Evolutionary conservation across 2,888 invertebrate genomes (phyloP), one percentile per base, ranked within the genome.

Genomic region (Gastrophysa polygoni): DNA sequence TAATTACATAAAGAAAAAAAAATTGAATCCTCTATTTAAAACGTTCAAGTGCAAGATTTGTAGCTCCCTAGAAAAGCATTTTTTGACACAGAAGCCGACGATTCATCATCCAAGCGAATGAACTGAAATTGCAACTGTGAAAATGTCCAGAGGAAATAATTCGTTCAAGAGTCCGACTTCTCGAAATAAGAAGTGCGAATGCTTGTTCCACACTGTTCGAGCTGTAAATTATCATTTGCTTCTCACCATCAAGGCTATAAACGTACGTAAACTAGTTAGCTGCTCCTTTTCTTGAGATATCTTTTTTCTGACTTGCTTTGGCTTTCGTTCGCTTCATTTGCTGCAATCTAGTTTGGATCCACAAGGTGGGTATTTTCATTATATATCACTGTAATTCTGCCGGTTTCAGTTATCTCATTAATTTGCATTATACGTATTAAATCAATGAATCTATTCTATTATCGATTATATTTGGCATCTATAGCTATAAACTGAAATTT

Each of bases 211-310:
- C 51, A 60, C 17, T 52, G 56, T 21, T 29, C 49, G 44, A 47
- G 32, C 17, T 60, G 51, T 64, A 64, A 60, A 64, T 64, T 61
- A 54, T 54, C 64, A 64, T 64, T 64, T 20, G 7, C 11, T 48
- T 38, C 29, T 18, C 21, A 18, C 38, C 38, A 38, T 38, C n/a
- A n/a, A n/a, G n/a, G n/a, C n/a, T n/a, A n/a, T n/a, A n/a, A 38
- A 4, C 3, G 38, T 14, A 38, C 38, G 6, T 2, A 10, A 32
- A 32, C 32, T 32, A 32, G 11, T 32, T 8, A 38, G 38, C 3
- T 38, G n/a, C 14, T 10, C 38, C 14, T 38, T 38, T 38, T 38
- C 1, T 14, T 38, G 14, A 14, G 11, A 38, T 4, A 38, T 38
- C 38, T 3, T 4, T 14, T 38, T 11, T 14, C 29, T 38, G 38